Evolutionary conservation across 2,888 invertebrate species (phyloP), one percentile per base, ranked within the genome.

Genomic region (Mythimna vitellina): DNA sequence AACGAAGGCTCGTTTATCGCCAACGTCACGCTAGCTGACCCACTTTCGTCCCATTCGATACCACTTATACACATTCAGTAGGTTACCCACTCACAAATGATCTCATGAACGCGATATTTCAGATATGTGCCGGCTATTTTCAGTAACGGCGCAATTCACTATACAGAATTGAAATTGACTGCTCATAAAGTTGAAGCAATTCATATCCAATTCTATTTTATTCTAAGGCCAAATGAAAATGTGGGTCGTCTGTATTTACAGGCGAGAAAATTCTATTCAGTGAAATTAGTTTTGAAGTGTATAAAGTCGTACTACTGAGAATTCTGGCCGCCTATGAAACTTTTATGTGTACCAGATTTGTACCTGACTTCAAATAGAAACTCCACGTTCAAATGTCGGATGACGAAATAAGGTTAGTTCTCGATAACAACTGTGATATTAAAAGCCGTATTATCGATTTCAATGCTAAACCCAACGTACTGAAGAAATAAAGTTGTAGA

Each of bases 11-110:
- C 91, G 90, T 93, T 95, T 95, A 95, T 95, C 95, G 94, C 91
- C 91, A 90, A 91, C 95, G 95, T 95, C 95, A 94, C 93, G 87
- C 92, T 89, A 91, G 92, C 92, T 95, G 96, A 96, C 96, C 96
- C 87, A 96, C 92, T 94, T 96, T 90, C 90, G 86, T 89, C 89
- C 90, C 87, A 93, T 93, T 93, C 94, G 93, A 94, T 94, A 92
- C 92, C 91, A 93, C 92, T 93, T 92, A 91, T 88, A 92, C 72
- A 78, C 84, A 81, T 85, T 80, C 73, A 76, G 86, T 83, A 76
- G 78, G 81, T 74, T 53, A 80, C 76, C 81, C 77, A 82, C 86
- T 82, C 83, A 81, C 78, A 85, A 89, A 91, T 91, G 91, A 89
- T 92, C 91, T 91, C 91, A 91, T 87, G 88, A 89, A 88, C 85